Percentiles rank a stretch among this genome's conserved stretches.
Evolutionary conservation across 2,888 invertebrate species (phyloP).

Genomic region (Rhagonycha fulva): DNA sequence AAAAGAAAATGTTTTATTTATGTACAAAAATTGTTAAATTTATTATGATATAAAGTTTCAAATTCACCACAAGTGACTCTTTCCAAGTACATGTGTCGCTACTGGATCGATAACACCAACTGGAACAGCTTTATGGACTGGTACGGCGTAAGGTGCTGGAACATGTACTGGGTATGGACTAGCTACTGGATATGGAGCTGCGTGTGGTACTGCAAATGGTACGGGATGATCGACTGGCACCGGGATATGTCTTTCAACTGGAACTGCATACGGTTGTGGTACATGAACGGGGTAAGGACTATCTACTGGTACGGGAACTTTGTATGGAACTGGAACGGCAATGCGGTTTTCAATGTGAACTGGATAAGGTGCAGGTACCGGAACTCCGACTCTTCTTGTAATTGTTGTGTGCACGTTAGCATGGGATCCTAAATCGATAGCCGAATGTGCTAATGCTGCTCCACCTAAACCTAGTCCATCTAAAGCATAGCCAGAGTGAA

Average conservation of each 20-base stretch:
- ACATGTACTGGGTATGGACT: constrained; percentile 57
- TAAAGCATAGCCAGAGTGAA: constrained; percentile 24
- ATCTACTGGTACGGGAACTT: constrained; percentile 62
- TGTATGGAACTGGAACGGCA: constrained; percentile 48
- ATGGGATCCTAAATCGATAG: constrained; percentile 36
- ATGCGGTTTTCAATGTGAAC: constrained; percentile 54
- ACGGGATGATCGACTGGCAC: constrained; percentile 57
- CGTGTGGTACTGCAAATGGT: constrained; percentile 50
- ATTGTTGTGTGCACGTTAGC: constrained; percentile 54
- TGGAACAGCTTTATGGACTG: constrained; percentile 59
- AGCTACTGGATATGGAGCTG: constrained; percentile 49
- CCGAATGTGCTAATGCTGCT: constrained; percentile 27
- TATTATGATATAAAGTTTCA: not conserved
- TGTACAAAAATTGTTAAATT: not conserved
- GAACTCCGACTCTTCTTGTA: constrained; percentile 56
- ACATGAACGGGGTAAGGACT: constrained; percentile 50
- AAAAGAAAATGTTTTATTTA: not conserved
- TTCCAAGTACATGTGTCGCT: constrained; percentile 42
- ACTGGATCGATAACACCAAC: constrained; percentile 62
- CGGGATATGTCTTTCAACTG: constrained; percentile 58
- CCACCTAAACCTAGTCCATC: constrained; percentile 31
- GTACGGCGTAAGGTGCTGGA: constrained; percentile 55
- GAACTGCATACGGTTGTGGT: constrained; percentile 58
- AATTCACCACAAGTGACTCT: constrained; percentile 3
- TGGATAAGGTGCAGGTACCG: constrained; percentile 59